phyloP scores from a whole-genome alignment of 2,888 invertebrate genomes.

The Thereva unica region DNA sequence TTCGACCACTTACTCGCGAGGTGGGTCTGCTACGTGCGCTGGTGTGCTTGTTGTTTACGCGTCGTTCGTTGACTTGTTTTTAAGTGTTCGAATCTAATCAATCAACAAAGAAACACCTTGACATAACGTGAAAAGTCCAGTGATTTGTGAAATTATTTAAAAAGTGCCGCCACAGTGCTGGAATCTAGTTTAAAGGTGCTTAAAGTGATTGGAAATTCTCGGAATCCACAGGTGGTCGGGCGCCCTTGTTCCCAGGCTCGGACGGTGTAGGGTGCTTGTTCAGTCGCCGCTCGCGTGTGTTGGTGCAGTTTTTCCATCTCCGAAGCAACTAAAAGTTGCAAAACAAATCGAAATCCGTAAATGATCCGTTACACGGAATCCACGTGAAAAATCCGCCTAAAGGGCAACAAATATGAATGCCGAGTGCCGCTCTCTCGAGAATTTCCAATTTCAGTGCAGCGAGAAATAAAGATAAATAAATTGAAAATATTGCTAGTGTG shows the following conservation, averaged over 20 bases:
- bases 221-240: conserved; percentile 22
- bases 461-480: neutral
- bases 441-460: neutral
- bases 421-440: neutral
- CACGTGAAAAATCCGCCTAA: too few relatives aligned
- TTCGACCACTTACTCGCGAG: conserved; percentile 7
- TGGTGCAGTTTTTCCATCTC: too few relatives aligned
- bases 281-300: too few relatives aligned
- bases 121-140: neutral
- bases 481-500: conserved; percentile 5
- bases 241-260: neutral
- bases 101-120: neutral
- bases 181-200: neutral
- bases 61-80: conserved; percentile 23
- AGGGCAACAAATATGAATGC: too few relatives aligned
- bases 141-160: neutral
- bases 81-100: neutral
- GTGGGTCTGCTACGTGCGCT: neutral
- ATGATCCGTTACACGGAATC: too few relatives aligned
- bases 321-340: too few relatives aligned
- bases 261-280: too few relatives aligned
- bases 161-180: neutral
- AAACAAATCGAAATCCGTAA: too few relatives aligned
- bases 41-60: conserved; percentile 20
- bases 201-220: neutral